Base-by-base conservation (phyloP, 2,888 invertebrate species). In the Crioceris asparagi region DNA sequence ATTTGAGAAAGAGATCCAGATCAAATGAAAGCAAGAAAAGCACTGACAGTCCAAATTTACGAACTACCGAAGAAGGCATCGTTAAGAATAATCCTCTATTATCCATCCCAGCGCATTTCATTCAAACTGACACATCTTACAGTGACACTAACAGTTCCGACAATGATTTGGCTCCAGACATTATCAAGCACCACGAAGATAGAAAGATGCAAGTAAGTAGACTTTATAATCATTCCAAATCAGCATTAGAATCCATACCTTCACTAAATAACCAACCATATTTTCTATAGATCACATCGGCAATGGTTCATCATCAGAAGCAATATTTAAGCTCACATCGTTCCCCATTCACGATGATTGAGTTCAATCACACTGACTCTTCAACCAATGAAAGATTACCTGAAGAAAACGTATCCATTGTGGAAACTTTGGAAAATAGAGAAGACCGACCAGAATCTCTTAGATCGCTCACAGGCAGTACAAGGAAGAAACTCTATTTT, bases 401-500 rank as follows among this genome's bases (percentile, higher is more conserved):
- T 2, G 82, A 84, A 54, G 87, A 85, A 60, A 84, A 87, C 57
- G 86, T 87, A 6, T 80, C 86, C 2, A 85, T 87, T 39, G 78
- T 85, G 6, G 87, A 87, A 64, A 86, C 86, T 4, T 72, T 79
- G 44, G 82, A 83, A 43, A 66, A 66, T 40, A 61, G 70, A 32
- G 74, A 75, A 45, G 80, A 81, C 33, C 67, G 76, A 40, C 70
- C 78, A 47, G 82, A 83, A 47, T 68, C 66, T 34, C 67, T 79
- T 7, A 68, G 75, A 50, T 74, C 77, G 8, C 74, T 70, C n/a
- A 70, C 67, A 47, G 83, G 83, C 8, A 77, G 76, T 17, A 78
- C 80, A 1, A 69, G 87, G 36, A 72, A 82, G 47, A 87, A 88
- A 56, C 68, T 90, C 2, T 90, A 87, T 58, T 90, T 90, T 55